Percentiles rank a stretch among this genome's conserved stretches.
These are phyloP conservation scores for Rynchops niger DNA, from an alignment of 2,113 vertebrate genomes.

Conservation along the genomic window DNA sequence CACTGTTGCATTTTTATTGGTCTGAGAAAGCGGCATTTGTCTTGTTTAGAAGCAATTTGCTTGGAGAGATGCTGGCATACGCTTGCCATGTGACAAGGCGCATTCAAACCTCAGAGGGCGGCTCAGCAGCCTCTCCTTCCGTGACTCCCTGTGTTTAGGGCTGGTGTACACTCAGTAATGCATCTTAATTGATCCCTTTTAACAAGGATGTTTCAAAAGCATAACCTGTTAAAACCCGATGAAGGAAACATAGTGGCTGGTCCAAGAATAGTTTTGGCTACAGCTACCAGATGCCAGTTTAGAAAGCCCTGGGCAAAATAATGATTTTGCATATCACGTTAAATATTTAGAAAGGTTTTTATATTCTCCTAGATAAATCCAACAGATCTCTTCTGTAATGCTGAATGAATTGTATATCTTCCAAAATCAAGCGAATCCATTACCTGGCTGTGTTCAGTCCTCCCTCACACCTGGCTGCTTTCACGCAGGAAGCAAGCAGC, in stretches of 20 bases:
- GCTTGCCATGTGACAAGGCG: background rate
- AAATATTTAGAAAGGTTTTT: background rate
- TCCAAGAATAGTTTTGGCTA: background rate
- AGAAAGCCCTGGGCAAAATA: background rate
- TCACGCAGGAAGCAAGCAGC: background rate
- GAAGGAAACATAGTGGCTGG: background rate
- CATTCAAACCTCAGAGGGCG: background rate
- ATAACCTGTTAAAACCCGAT: background rate
- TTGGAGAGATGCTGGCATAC: background rate
- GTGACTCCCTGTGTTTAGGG: background rate
- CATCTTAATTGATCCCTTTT: background rate
- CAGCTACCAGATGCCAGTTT: background rate
- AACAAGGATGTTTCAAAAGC: background rate
- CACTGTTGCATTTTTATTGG: background rate
- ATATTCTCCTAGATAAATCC: background rate
- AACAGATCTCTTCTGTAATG: background rate
- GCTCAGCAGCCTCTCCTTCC: rapidly evolving
- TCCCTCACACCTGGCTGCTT: background rate
- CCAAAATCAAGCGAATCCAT: background rate
- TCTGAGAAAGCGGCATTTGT: background rate
- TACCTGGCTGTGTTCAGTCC: background rate
- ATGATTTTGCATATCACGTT: background rate
- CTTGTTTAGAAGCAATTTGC: background rate
- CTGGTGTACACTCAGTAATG: background rate
- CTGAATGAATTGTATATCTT: background rate